Evolutionary conservation across 2,888 invertebrate species (phyloP).

Genomic region (Mythimna vitellina): DNA sequence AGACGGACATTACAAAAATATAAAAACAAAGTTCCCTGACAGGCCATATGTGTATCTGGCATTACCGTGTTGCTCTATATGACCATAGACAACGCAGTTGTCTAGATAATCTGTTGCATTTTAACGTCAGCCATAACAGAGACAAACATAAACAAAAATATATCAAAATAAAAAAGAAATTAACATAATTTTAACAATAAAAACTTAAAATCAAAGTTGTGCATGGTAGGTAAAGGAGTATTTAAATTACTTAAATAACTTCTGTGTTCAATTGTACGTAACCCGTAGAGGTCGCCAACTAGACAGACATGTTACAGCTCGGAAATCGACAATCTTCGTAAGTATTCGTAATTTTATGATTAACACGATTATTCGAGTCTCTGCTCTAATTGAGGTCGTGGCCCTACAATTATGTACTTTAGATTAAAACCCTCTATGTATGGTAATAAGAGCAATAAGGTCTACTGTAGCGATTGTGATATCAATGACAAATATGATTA

Average conservation of each 20-base stretch:
- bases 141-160: too few species aligned
- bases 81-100: too few species aligned
- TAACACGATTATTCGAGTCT: conserved; percentile 80
- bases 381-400: conserved; percentile 82
- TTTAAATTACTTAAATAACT: conserved; percentile 21
- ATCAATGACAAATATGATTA: conserved; percentile 54
- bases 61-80: too few species aligned
- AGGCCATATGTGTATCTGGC: too few species aligned
- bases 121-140: too few species aligned
- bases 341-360: conserved; percentile 80
- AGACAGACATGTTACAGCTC: conserved; percentile 66
- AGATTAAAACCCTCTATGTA: conserved; percentile 65
- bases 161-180: too few species aligned
- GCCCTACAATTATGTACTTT: conserved; percentile 76
- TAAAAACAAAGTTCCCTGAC: too few species aligned
- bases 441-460: conserved; percentile 51
- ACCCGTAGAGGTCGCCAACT: conserved; percentile 72
- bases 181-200: too few species aligned
- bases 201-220: too few species aligned
- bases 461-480: conserved; percentile 46
- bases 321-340: conserved; percentile 81
- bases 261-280: conserved; percentile 67
- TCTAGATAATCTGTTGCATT: too few species aligned
- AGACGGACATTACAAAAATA: too few species aligned
- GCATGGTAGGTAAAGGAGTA: too few species aligned